These are phyloP conservation scores for Harpalus rubripes DNA, from an alignment of 2,888 invertebrate genomes.

Conservation along the genomic window DNA sequence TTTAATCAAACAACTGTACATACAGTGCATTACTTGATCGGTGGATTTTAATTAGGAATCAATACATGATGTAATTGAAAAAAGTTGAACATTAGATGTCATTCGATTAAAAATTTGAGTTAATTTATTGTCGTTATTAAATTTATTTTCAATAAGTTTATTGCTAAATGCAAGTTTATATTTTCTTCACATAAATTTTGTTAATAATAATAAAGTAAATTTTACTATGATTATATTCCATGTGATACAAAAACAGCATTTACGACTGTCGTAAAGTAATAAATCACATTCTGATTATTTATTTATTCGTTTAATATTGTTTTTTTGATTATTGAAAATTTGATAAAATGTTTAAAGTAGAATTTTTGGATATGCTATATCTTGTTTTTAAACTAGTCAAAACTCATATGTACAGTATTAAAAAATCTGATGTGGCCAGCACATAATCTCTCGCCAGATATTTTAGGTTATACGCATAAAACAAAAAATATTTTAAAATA, in stretches of 20 bases:
- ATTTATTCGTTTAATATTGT: too few relatives aligned
- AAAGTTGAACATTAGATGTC: background rate
- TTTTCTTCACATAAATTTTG: background rate
- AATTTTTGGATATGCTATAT: too few relatives aligned
- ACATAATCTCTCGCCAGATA: too few relatives aligned
- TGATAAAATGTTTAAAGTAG: too few relatives aligned
- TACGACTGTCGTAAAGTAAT: background rate
- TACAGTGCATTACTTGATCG: constrained; percentile 31
- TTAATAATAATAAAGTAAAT: background rate
- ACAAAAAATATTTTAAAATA: too few relatives aligned
- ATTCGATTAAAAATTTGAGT: background rate
- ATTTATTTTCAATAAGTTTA: constrained; percentile 25
- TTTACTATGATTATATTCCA: background rate
- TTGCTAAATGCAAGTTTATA: background rate
- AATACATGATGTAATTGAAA: background rate
- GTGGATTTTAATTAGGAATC: constrained; percentile 57
- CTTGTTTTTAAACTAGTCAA: too few relatives aligned
- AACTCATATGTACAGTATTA: too few relatives aligned
- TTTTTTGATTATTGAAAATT: too few relatives aligned
- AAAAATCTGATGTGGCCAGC: too few relatives aligned
- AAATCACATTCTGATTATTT: too few relatives aligned
- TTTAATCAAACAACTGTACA: constrained; percentile 29
- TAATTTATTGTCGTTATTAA: constrained; percentile 37
- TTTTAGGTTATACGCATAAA: too few relatives aligned
- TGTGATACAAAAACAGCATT: background rate